Evolutionary conservation across 2,797 vertebrate genomes (phyloP).

Genomic region (Paedocypris micromegethes): DNA sequence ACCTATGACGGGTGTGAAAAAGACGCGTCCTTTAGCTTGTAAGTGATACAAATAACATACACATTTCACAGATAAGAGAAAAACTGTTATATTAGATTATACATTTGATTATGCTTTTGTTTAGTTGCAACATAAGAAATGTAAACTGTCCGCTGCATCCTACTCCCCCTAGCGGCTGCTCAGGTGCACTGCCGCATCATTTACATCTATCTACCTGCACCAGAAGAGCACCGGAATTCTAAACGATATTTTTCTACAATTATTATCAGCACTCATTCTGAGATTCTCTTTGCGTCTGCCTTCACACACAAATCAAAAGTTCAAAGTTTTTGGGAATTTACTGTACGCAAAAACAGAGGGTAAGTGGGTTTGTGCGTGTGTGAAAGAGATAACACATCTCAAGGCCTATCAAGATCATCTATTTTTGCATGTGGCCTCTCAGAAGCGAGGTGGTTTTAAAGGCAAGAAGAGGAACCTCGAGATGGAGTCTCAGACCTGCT

Average conservation of each 20-base stretch:
- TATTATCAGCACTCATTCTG: too few relatives aligned
- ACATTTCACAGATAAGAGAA: not conserved
- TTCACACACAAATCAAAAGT: not conserved
- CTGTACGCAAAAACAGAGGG: not conserved
- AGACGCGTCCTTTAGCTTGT: not conserved
- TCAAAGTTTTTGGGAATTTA: slow-evolving; percentile 34
- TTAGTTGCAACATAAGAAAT: too few relatives aligned
- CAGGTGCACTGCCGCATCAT: slow-evolving; percentile 20
- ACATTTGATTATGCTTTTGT: not conserved
- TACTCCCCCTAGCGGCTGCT: slow-evolving; percentile 43
- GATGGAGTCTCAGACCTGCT: slow-evolving; percentile 46
- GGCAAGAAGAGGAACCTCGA: slow-evolving; percentile 40
- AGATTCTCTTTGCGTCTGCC: too few relatives aligned
- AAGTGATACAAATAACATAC: not conserved
- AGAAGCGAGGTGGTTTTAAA: slow-evolving; percentile 62
- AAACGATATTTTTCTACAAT: too few relatives aligned
- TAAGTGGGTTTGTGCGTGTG: not conserved
- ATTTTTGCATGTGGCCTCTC: slow-evolving; percentile 61
- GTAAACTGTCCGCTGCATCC: not conserved
- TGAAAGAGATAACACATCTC: slow-evolving; percentile 49
- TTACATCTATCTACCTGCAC: not conserved
- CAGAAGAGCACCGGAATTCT: not conserved
- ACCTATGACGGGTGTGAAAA: slow-evolving; percentile 22
- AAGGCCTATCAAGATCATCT: slow-evolving; percentile 63
- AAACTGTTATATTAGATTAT: not conserved